These are phyloP conservation scores for Pocillopora grandis DNA, from an alignment of 92 coral and sea anemone genomes.

Conservation along the genomic window DNA sequence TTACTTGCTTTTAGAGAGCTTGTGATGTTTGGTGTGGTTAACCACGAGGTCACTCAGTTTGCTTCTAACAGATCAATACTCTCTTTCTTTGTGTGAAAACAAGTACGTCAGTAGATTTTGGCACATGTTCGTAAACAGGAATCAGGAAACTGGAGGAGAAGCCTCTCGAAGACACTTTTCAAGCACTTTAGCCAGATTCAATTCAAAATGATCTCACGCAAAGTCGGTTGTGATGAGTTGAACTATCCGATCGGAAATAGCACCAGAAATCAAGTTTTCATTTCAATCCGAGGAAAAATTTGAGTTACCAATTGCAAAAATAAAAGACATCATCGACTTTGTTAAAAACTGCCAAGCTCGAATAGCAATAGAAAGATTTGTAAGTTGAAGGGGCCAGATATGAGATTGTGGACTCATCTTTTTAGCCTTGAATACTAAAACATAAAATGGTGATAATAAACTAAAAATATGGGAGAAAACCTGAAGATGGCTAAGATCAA, in stretches of 20 bases:
- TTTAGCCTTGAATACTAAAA: too few relatives aligned
- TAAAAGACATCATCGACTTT: too few relatives aligned
- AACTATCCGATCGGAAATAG: background rate
- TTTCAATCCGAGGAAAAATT: too few relatives aligned
- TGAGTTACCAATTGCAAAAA: too few relatives aligned
- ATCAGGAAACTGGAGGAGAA: background rate
- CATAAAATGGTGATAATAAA: too few relatives aligned
- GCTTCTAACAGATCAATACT: background rate
- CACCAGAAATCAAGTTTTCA: too few relatives aligned
- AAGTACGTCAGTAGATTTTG: conserved; percentile 1
- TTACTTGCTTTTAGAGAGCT: background rate
- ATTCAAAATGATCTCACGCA: background rate
- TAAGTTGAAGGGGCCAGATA: too few relatives aligned
- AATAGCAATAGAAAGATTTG: too few relatives aligned
- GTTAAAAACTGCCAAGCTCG: too few relatives aligned
- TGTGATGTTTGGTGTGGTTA: background rate
- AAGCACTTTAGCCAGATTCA: background rate
- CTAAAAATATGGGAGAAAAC: too few relatives aligned
- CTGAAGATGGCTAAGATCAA: too few relatives aligned
- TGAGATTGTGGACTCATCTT: too few relatives aligned
- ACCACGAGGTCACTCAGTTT: conserved; percentile 2
- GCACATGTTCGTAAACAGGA: conserved; percentile 17
- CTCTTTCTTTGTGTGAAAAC: background rate
- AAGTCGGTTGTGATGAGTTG: background rate
- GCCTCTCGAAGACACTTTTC: background rate